Evolutionary conservation across 2,113 vertebrate species (phyloP).

Genomic region (Patagioenas fasciata): DNA sequence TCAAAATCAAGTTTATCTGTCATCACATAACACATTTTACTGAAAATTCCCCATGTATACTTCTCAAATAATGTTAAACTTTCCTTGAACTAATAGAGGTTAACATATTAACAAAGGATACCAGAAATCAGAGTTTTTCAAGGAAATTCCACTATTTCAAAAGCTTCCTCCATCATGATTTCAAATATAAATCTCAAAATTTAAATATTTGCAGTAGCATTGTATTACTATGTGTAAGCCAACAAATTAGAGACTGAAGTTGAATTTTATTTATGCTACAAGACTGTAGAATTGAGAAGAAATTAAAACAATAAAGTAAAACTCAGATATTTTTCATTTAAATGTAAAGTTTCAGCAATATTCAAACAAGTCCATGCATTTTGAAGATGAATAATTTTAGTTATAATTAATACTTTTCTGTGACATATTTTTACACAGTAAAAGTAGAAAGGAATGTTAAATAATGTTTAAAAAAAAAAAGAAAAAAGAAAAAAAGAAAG

Average conservation of each 20-base stretch:
- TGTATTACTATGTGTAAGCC: background rate
- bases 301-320: background rate
- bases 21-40: fast-evolving
- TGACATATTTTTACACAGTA: background rate
- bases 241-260: background rate
- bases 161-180: background rate
- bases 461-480: background rate
- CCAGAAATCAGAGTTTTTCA: background rate
- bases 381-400: background rate
- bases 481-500: background rate
- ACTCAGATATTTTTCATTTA: background rate
- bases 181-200: background rate
- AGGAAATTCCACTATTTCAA: background rate
- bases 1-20: background rate
- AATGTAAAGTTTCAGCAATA: background rate
- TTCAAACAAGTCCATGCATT: background rate
- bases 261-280: background rate
- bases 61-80: background rate
- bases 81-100: background rate
- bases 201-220: background rate
- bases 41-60: background rate
- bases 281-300: background rate
- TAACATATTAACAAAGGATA: background rate
- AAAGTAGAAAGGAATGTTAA: background rate
- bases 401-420: background rate